Evolutionary conservation across 2,888 invertebrate species (phyloP).

Genomic region (Aelia acuminata): DNA sequence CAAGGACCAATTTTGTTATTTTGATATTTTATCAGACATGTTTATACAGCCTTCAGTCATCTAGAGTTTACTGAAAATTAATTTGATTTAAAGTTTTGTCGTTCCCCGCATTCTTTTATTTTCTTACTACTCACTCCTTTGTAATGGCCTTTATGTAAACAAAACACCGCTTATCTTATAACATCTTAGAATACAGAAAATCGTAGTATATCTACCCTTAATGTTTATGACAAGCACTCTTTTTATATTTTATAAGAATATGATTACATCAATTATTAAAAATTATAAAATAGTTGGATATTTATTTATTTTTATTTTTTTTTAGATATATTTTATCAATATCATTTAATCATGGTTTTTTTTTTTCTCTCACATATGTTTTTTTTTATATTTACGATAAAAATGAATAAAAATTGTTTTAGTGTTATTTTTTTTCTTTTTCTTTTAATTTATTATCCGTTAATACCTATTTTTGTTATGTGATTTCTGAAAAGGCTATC

Average conservation of each 20-base stretch:
- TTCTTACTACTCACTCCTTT: neutral
- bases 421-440: slow-evolving; percentile 2
- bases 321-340: neutral
- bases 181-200: neutral
- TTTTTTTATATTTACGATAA: neutral
- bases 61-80: too few species aligned
- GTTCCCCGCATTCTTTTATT: neutral
- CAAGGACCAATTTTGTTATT: too few species aligned
- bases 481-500: slow-evolving; percentile 41
- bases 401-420: neutral
- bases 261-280: neutral
- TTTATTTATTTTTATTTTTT: neutral
- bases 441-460: slow-evolving; percentile 36
- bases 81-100: too few species aligned
- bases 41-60: too few species aligned
- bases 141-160: neutral
- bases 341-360: neutral
- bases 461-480: slow-evolving; percentile 46
- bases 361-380: neutral
- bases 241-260: neutral
- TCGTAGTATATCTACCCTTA: neutral
- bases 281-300: neutral
- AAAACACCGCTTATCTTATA: neutral
- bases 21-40: too few species aligned
- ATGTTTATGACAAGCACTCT: neutral